These are phyloP conservation scores for Montipora foliosa DNA, from an alignment of 64 coral and sea anemone genomes.

Conservation along the genomic window DNA sequence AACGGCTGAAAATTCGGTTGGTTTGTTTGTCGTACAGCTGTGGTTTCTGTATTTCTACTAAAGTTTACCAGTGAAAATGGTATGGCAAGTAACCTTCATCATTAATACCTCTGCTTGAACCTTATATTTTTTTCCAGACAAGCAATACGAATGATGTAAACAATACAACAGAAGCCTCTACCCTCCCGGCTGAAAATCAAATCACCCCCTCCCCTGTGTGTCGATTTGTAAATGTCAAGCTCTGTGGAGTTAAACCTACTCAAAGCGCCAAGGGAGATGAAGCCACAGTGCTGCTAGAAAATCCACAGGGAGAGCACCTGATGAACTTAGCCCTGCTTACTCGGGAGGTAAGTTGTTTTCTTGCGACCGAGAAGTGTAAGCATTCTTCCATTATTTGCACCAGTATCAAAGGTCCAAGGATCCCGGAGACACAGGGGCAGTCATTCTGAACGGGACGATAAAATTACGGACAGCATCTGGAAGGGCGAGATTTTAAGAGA, in stretches of 20 bases:
- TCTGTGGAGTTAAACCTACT: slow-evolving; percentile 71
- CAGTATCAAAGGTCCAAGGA: too few relatives aligned
- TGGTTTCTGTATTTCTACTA: not conserved
- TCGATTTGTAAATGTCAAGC: slow-evolving; percentile 88
- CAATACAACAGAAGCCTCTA: not conserved
- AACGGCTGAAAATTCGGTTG: slow-evolving; percentile 63
- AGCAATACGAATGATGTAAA: not conserved
- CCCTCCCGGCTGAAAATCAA: slow-evolving; percentile 33
- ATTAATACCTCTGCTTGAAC: not conserved
- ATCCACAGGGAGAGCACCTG: slow-evolving; percentile 81
- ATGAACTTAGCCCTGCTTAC: slow-evolving; percentile 60
- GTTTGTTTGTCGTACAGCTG: not conserved
- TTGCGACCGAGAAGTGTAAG: not conserved
- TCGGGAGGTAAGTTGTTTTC: slow-evolving; percentile 43
- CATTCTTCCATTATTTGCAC: not conserved
- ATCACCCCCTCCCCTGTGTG: slow-evolving; percentile 74
- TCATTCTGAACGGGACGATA: too few relatives aligned
- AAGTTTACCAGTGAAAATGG: too few relatives aligned
- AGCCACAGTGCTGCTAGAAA: slow-evolving; percentile 87
- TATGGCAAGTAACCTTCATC: not conserved
- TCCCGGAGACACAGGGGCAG: too few relatives aligned
- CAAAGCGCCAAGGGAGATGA: slow-evolving; percentile 71
- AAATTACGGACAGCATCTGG: too few relatives aligned
- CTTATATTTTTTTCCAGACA: not conserved
- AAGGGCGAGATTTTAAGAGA: too few relatives aligned